Evolutionary conservation across 2,113 vertebrate genomes (phyloP).

Genomic region (Leucosticte australis): DNA sequence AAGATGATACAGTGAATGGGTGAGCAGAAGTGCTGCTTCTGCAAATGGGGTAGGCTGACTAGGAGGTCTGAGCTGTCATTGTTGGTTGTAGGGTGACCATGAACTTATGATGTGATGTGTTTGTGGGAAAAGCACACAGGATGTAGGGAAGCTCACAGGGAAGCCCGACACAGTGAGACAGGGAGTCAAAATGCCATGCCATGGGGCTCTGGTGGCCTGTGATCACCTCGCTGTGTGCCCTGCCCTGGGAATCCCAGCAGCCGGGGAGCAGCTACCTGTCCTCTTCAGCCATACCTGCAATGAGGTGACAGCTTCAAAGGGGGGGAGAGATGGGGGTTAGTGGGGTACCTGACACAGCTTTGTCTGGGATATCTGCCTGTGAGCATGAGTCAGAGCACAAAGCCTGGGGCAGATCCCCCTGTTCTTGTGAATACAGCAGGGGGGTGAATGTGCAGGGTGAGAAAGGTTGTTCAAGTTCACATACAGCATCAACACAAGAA

Average conservation of each 20-base stretch:
- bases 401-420: not conserved
- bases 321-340: not conserved
- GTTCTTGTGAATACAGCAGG: not conserved
- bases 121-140: fast-evolving
- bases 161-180: fast-evolving
- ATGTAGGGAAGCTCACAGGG: not conserved
- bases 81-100: not conserved
- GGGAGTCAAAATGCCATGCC: not conserved
- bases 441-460: not conserved
- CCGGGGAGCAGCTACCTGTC: not conserved
- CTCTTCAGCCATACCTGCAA: not conserved
- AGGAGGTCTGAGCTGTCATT: not conserved
- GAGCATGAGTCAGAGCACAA: not conserved
- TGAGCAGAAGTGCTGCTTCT: not conserved
- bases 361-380: not conserved
- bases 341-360: not conserved
- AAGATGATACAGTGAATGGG: not conserved
- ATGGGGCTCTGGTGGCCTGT: not conserved
- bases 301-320: not conserved
- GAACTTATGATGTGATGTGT: not conserved
- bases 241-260: not conserved
- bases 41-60: not conserved
- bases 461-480: not conserved
- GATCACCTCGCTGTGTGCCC: not conserved
- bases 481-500: not conserved